Base-by-base conservation (phyloP, 2,888 invertebrate species). In the Arge pagana region DNA sequence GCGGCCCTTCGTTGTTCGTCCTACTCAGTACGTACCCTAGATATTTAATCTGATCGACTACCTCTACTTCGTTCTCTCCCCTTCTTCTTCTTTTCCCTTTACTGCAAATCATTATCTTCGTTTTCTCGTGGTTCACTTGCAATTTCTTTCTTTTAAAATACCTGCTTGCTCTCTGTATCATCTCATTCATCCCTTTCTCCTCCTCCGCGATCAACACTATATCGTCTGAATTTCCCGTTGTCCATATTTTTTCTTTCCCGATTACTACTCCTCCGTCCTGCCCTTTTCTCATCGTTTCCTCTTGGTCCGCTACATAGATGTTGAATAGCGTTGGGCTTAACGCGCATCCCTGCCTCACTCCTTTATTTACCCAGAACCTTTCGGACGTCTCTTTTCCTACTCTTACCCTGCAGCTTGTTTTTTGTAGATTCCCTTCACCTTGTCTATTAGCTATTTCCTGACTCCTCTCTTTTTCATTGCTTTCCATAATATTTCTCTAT, bases 341-440 rank as follows among this genome's bases (percentile, higher is more conserved):
- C 7, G 58, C 42, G 23, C 58, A 59, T 2, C 54, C 56, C 24
- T 59, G 59, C 10, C 59, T 50, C 10, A 59, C 49, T 3, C 54
- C 54, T 21, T 31, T 36, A 2, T 13, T 23, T 4, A 54, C 50
- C 41, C 31, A n/a, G 11, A 59, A 57, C 0, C 2, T 24, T 11
- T 42, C 59, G 3, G 53, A 31, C 1, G 16, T 16, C 4, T 50
- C 35, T 0, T 36, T 31, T 1, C 53, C 49, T 7, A 39, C 26
- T n/a, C 39, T 55, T 3, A 55, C 37, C 3, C 42, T 45, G 18
- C 45, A 52, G 8, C 19, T 15, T 2, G 53, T 56, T n/a, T 56
- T 42, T 2, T 24, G 21, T 21, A 33, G 39, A 51, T 18, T 23
- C 28, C 35, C 10, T 35, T 33, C 0, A 56, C 41, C 19, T 39